These are phyloP conservation scores for Acipenser transmontanus DNA, from an alignment of 2,797 vertebrate species.

Conservation along the genomic window DNA sequence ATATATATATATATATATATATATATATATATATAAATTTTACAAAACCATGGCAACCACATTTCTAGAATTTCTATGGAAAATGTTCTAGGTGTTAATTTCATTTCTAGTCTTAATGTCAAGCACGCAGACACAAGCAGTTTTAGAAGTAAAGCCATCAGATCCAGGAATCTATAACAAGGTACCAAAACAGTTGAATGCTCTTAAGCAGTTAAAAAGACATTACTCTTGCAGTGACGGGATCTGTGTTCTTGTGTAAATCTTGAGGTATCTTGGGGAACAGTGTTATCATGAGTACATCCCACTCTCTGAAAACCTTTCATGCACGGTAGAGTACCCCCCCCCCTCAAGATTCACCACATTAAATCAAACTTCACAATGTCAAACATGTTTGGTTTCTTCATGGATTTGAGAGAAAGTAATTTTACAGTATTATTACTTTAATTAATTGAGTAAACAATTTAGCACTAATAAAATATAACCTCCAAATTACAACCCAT, in stretches of 20 bases:
- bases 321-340: not conserved
- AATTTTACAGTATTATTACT: too few species aligned
- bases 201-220: not conserved
- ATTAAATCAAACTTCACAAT: not conserved
- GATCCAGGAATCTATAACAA: constrained; percentile 6
- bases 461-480: not conserved
- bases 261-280: constrained; percentile 5
- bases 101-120: constrained; percentile 13
- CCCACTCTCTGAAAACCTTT: not conserved
- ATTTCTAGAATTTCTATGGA: not conserved
- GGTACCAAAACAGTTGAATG: not conserved
- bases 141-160: constrained; percentile 10
- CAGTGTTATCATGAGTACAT: constrained; percentile 1
- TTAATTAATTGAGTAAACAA: not conserved
- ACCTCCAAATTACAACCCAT: too few species aligned
- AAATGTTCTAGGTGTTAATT: constrained; percentile 3
- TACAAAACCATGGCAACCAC: constrained; percentile 13
- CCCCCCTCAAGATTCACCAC: not conserved
- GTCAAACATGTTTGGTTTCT: not conserved
- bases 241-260: not conserved
- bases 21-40: too few species aligned
- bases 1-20: too few species aligned
- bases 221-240: not conserved
- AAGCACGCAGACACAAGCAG: constrained; percentile 3
- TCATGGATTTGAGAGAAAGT: not conserved